Base-by-base conservation (phyloP, 2,797 vertebrate genomes). In the Meda fulgida region DNA sequence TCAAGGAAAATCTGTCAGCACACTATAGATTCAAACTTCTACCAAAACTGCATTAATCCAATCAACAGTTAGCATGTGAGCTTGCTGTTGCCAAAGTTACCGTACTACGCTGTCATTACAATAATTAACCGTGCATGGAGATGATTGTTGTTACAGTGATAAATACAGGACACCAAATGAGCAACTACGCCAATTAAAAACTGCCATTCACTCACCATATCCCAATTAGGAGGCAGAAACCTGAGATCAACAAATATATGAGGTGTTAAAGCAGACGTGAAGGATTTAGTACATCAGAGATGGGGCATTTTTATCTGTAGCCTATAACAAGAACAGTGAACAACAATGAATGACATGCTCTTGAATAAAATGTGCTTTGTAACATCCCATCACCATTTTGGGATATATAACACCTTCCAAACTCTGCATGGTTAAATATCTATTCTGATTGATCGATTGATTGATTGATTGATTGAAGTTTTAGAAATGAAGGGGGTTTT, bases 391-490 rank as follows among this genome's bases (percentile, higher is more conserved):
- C 88, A 89, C 51, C 84, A 90, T 90, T 91, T 92, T 89, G 87
- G 93, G 93, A 94, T 90, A 93, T 91, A 90, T 85, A 91, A 94
- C 91, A 94, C 89, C 89, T 88, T 91, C 84, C 71, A 65, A 89
- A 88, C 86, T 71, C 87, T 93, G 93, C 92, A 92, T 91, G 92
- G 93, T 90, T 93, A 93, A 93, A 90, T 87, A 89, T 88, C 84
- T 89, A 89, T 93, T 95, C 60, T 26, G 86, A 87, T 85, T 16
- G 11, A 2, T 60, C 21, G 19, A 53, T 53, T 53, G 7, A 53
- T 53, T 55, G 7, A 53, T 53, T 55, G 48, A 53, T n/a, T 58
- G 23, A 58, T n/a, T 58, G 4, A 16, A 92, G 91, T 93, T 92
- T 90, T 70, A 80, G 48, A 88, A 85, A 92, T n/a, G n/a, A n/a